Percentiles rank a stretch among this genome's conserved stretches.
Conservation (phyloP, 2,797 vertebrate genomes). For the Austrolebias charrua region DNA sequence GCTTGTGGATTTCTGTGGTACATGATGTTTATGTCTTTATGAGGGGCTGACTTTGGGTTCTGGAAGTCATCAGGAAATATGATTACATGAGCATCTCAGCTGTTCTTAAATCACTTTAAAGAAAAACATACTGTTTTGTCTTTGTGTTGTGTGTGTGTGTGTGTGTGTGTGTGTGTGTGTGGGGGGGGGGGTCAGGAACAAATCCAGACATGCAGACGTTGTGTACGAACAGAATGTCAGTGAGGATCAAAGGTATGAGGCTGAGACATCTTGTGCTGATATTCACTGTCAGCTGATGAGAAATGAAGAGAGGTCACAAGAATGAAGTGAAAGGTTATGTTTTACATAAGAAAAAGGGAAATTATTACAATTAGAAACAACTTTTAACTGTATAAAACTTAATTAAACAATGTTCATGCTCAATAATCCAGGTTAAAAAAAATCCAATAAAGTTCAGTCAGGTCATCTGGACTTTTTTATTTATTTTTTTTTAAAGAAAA, state of each 20-base stretch:
- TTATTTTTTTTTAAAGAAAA: too few relatives aligned
- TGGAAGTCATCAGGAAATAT: slow-evolving; percentile 23
- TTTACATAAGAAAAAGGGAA: background rate
- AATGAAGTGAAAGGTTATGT: slow-evolving; percentile 42
- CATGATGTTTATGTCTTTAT: background rate
- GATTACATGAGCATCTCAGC: too few relatives aligned
- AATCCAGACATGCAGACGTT: slow-evolving; percentile 45
- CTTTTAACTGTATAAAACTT: too few relatives aligned
- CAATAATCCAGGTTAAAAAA: too few relatives aligned
- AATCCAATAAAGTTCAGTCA: too few relatives aligned
- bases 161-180: too few relatives aligned
- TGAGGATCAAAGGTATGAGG: slow-evolving; percentile 7
- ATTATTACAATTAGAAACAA: background rate
- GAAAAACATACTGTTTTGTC: background rate
- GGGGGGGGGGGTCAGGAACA: slow-evolving; percentile 10
- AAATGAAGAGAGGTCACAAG: slow-evolving; percentile 18
- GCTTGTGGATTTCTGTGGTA: background rate
- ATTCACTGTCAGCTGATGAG: slow-evolving; percentile 36
- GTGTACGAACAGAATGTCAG: slow-evolving; percentile 23
- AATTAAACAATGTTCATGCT: too few relatives aligned
- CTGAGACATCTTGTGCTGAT: slow-evolving; percentile 24
- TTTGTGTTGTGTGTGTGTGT: too few relatives aligned
- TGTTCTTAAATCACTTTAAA: slow-evolving; percentile 8
- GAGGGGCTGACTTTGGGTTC: slow-evolving; percentile 20
- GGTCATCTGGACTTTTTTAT: too few relatives aligned